Base-by-base conservation (phyloP, 2,888 invertebrate species). In the Synergus gifuensis region DNA sequence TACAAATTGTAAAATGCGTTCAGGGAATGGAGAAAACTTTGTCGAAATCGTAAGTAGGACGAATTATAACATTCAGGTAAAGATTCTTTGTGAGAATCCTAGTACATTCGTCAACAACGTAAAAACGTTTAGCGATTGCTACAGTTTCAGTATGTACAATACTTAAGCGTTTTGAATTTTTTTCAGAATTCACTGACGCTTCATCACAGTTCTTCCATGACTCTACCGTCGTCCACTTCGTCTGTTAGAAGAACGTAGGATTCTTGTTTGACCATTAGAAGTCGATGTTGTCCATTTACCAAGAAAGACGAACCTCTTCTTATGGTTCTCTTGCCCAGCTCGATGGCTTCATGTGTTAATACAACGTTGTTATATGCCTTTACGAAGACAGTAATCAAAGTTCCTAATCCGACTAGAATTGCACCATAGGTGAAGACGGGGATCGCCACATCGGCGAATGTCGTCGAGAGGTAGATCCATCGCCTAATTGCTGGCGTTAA, bases 381-480 rank as follows among this genome's bases (percentile, higher is more conserved):
- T 16, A 96, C 93, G 89, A 97, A 95, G 58, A 96, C 94, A 4
- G 94, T 93, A 7, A 95, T 92, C 36, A 97, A 93, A 40, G 95
- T 93, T 69, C 94, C 92, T 4, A 95, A 92, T 0, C 97, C 97
- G 79, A 95, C 92, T 76, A 95, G 91, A 81, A 97, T 96, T 91
- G 95, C 94, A 42, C 96, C 95, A 91, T 96, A 97, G 1, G 95
- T 95, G 76, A 96, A 91, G 16, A 95, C 88, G 0, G 97, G 96
- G 22, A 94, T 95, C 0, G 95, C 94, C 42, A 95, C 92, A 18
- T 97, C 97, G 0, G 95, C 96, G 82, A 97, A 94, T 0, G 96
- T 96, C 2, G 97, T 97, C 18, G 96, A 96, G 64, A 97, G 89
- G 92, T 95, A 97, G 28, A 97, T 94, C 96, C 96, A 97, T 36